Conservation (phyloP, 2,888 invertebrate species). For the Drosophila barbarae region DNA sequence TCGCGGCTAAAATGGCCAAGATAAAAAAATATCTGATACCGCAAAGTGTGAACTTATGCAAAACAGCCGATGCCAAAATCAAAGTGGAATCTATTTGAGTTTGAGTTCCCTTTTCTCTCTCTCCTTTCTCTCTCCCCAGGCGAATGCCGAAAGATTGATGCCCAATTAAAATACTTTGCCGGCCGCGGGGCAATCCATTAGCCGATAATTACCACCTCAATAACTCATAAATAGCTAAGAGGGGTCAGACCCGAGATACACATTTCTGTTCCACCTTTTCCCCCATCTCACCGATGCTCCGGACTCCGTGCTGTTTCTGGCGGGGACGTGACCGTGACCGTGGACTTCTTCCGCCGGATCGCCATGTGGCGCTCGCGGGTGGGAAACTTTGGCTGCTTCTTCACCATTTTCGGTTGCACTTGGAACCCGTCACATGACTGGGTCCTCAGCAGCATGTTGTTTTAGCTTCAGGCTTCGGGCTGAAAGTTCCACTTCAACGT, state of each 20-base stretch:
- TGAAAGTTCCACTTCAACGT: not conserved
- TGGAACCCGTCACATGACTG: conserved; percentile 62
- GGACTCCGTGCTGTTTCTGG: conserved; percentile 18
- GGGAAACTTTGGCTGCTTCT: conserved; percentile 84
- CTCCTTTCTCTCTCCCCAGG: conserved; percentile 12
- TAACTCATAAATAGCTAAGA: conserved; percentile 57
- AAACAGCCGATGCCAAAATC: conserved; percentile 50
- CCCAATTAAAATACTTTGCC: conserved; percentile 67
- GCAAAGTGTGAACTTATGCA: conserved; percentile 57
- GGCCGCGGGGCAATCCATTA: conserved; percentile 50
- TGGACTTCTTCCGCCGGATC: conserved; percentile 82
- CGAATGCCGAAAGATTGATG: conserved; percentile 60
- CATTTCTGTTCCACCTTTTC: not conserved
- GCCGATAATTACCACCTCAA: conserved; percentile 58
- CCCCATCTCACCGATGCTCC: conserved; percentile 25
- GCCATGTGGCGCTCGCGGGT: conserved; percentile 86
- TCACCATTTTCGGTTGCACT: conserved; percentile 79
- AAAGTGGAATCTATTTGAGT: conserved; percentile 41
- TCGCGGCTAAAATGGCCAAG: conserved; percentile 23
- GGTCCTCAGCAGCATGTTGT: conserved; percentile 54
- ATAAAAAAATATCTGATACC: conserved; percentile 31
- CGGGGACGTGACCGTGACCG: conserved; percentile 21
- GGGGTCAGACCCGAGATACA: conserved; percentile 10
- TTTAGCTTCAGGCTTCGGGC: conserved; percentile 24
- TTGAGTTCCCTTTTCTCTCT: conserved; percentile 9